A percentile compares a stretch with the other conserved stretches of the same genome.
phyloP scores from a whole-genome alignment of 2,797 vertebrate genomes.

The Lepilemur septentrionalis region DNA sequence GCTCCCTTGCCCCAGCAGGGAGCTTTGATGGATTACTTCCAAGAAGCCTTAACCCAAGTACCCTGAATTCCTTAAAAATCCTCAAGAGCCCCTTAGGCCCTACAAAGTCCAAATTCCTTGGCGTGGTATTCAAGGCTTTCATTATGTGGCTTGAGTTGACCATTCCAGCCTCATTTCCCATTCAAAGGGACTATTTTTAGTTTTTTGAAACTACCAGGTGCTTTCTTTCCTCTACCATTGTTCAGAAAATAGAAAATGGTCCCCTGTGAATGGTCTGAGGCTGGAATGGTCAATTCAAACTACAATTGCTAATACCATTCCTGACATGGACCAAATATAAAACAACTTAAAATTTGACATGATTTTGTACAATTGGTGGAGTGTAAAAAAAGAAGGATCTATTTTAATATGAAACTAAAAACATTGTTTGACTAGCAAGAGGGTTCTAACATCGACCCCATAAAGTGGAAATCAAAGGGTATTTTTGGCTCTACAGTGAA shows the following conservation, averaged over 20 bases:
- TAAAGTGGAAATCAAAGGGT: not conserved
- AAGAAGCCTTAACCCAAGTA: not conserved
- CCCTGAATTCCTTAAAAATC: not conserved
- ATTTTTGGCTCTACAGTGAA: not conserved
- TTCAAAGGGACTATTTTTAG: not conserved
- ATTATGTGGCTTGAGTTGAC: not conserved
- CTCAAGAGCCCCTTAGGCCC: not conserved
- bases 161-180: not conserved
- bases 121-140: not conserved
- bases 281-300: not conserved
- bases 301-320: not conserved
- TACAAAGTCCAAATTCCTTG: not conserved
- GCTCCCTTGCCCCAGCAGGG: not conserved
- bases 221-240: not conserved
- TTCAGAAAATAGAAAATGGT: not conserved
- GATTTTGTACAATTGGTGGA: not conserved
- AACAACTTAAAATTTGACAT: not conserved
- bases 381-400: not conserved
- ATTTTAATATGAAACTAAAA: not conserved
- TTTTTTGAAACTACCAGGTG: not conserved
- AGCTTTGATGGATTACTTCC: not conserved
- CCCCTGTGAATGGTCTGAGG: not conserved
- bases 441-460: not conserved
- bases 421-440: not conserved
- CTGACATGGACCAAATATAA: not conserved